Conservation (phyloP, 2,888 invertebrate genomes). For the Pseudoips prasinana region DNA sequence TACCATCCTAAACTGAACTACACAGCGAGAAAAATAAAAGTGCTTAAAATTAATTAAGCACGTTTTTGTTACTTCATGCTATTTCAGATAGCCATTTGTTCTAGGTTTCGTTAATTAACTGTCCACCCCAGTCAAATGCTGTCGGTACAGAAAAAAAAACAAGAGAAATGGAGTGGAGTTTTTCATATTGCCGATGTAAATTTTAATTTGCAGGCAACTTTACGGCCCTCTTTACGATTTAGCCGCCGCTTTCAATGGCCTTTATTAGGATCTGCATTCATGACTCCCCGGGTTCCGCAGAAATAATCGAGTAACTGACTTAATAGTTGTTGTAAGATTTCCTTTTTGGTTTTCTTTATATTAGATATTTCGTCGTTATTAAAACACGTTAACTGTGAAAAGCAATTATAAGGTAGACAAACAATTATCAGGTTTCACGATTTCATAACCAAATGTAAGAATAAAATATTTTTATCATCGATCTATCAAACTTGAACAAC, state of each 20-base stretch:
- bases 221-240: slow-evolving; percentile 78
- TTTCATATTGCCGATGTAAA: slow-evolving; percentile 80
- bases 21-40: too few relatives aligned
- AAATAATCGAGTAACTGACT: slow-evolving; percentile 34
- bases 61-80: slow-evolving; percentile 46
- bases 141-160: slow-evolving; percentile 61
- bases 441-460: too few relatives aligned
- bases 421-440: too few relatives aligned
- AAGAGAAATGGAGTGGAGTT: slow-evolving; percentile 66
- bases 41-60: slow-evolving; percentile 33
- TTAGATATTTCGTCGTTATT: too few relatives aligned
- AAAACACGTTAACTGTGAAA: too few relatives aligned
- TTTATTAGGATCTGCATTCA: slow-evolving; percentile 75
- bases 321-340: slow-evolving; percentile 9
- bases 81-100: slow-evolving; percentile 61
- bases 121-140: slow-evolving; percentile 70
- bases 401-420: too few relatives aligned
- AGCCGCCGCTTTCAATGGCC: slow-evolving; percentile 69
- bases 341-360: too few relatives aligned
- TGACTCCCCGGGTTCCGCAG: slow-evolving; percentile 50
- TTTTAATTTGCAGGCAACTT: slow-evolving; percentile 79
- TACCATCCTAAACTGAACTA: too few relatives aligned
- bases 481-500: too few relatives aligned
- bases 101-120: slow-evolving; percentile 75
- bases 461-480: too few relatives aligned